phyloP scores from a whole-genome alignment of 1,140 invertebrate genomes.

The Rhizoglyphus robini region DNA sequence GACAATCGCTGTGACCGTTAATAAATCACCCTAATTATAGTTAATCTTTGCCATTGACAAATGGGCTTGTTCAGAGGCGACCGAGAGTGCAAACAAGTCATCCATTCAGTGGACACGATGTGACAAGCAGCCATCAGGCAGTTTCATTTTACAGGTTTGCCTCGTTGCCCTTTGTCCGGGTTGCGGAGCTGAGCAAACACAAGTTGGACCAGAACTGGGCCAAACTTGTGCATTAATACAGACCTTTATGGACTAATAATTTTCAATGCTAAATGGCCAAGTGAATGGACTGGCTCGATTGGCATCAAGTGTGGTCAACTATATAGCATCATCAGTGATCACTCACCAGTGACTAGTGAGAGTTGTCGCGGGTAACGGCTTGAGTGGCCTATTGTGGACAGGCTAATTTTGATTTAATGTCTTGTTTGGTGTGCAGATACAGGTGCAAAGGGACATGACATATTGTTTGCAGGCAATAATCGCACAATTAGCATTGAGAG shows the following conservation, averaged over 20 bases:
- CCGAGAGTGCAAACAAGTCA: not conserved
- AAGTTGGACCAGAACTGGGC: not conserved
- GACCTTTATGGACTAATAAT: slow-evolving; percentile 10
- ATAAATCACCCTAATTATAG: slow-evolving; percentile 13
- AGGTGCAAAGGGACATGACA: not conserved
- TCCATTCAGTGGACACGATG: not conserved
- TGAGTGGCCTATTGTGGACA: not conserved
- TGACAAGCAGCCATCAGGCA: not conserved
- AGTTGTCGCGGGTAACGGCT: not conserved
- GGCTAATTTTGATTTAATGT: slow-evolving; percentile 14
- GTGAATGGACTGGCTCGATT: not conserved
- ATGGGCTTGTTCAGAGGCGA: not conserved
- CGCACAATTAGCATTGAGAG: slow-evolving; percentile 3
- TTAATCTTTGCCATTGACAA: not conserved
- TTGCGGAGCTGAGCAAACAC: not conserved
- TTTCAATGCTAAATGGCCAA: slow-evolving; percentile 8
- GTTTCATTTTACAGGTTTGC: not conserved
- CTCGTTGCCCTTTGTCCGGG: not conserved
- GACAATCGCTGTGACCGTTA: not conserved
- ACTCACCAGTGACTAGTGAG: too few relatives aligned
- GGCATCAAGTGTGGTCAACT: not conserved
- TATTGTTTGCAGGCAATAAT: not conserved
- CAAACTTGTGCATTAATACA: slow-evolving; percentile 11
- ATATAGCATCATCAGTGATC: not conserved
- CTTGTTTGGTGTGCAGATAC: not conserved